Percentiles rank a stretch among this genome's conserved stretches.
phyloP scores from a whole-genome alignment of 2,797 vertebrate species.

The Mionectes olivaceus region DNA sequence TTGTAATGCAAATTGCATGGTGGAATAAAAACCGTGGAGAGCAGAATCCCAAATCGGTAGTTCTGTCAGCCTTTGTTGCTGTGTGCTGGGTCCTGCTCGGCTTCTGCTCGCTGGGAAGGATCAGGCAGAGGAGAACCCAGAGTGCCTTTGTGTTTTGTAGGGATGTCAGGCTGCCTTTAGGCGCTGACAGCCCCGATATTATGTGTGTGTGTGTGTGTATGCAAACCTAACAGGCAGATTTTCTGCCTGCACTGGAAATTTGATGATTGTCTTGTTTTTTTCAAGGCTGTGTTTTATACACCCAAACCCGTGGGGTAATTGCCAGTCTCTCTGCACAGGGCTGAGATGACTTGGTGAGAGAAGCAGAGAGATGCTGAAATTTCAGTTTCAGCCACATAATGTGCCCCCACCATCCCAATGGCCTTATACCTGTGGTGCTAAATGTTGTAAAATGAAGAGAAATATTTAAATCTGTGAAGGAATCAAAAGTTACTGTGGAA shows the following conservation, averaged over 20 bases:
- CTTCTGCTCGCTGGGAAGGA: neutral
- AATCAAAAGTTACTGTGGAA: neutral
- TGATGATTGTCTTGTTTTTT: slow-evolving; percentile 38
- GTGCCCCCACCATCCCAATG: neutral
- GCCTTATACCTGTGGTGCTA: neutral
- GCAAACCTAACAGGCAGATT: slow-evolving; percentile 36
- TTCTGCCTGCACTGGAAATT: slow-evolving; percentile 18
- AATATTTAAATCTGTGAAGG: neutral
- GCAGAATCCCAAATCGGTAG: neutral
- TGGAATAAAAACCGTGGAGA: neutral
- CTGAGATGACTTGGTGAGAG: neutral
- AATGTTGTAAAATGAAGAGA: neutral
- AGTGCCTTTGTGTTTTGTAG: neutral
- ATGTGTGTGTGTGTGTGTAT: neutral
- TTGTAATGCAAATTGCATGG: neutral
- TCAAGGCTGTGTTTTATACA: neutral
- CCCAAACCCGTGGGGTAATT: slow-evolving; percentile 1
- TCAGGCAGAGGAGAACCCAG: neutral
- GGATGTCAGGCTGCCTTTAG: neutral
- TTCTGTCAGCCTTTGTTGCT: neutral
- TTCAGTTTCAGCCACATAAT: neutral
- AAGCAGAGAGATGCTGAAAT: neutral
- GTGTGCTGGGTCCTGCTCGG: neutral
- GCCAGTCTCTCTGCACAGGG: neutral
- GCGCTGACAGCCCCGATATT: neutral